Percentiles rank a stretch among this genome's conserved stretches.
Evolutionary conservation across 2,888 invertebrate genomes (phyloP).

Genomic region (Teinopalpus imperialis): DNA sequence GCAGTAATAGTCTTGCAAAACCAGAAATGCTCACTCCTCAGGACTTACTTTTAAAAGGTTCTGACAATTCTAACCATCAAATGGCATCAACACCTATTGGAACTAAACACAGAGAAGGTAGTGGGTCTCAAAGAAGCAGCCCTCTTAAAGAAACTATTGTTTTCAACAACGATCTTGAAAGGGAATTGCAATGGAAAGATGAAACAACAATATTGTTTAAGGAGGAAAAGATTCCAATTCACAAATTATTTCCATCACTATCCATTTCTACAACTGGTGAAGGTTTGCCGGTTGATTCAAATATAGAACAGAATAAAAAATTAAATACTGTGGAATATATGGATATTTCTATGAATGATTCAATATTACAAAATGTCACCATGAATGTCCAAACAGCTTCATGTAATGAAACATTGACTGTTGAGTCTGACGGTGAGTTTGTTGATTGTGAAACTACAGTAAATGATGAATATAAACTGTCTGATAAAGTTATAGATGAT

Average conservation of each 20-base stretch:
- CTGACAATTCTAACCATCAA: conserved; percentile 22
- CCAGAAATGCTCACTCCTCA: conserved; percentile 30
- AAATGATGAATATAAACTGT: conserved; percentile 54
- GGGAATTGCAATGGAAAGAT: conserved; percentile 69
- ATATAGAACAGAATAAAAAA: conserved; percentile 30
- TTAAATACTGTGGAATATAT: conserved; percentile 58
- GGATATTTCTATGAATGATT: conserved; percentile 62
- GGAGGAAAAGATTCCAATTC: conserved; percentile 65
- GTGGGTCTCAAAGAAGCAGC: conserved; percentile 52
- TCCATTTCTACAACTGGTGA: conserved; percentile 22
- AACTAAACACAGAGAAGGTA: conserved; percentile 45
- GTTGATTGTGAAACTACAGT: conserved; percentile 71
- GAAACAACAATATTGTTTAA: conserved; percentile 66
- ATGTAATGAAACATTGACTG: conserved; percentile 32
- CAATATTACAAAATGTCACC: conserved; percentile 42
- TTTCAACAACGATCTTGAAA: conserved; percentile 70
- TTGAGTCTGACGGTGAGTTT: conserved; percentile 69
- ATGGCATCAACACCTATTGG: conserved; percentile 60
- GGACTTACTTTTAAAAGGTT: conserved; percentile 27
- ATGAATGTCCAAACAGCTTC: conserved; percentile 32
- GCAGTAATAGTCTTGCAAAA: conserved; percentile 32
- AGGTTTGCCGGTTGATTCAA: conserved; percentile 4
- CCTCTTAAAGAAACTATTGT: conserved; percentile 64
- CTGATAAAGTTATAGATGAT: no score
- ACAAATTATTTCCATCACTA: conserved; percentile 55